Evolutionary conservation across 2,888 invertebrate species (phyloP), one percentile per base, ranked within the genome.

Genomic region (Rhamphomyia laevipes): DNA sequence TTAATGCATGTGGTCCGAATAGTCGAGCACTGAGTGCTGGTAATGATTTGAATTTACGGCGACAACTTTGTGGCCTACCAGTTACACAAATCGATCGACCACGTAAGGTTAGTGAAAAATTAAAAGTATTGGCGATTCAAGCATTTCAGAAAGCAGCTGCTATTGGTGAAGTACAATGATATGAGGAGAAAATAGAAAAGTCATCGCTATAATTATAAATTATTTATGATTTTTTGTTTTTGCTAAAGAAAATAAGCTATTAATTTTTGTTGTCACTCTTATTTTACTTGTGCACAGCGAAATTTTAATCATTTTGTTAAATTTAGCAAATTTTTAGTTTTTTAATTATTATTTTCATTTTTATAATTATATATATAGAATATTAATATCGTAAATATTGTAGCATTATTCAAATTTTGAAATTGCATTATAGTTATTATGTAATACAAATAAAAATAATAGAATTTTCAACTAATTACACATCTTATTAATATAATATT

Each of bases 21-120:
- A 81, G 86, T 27, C 75, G 86, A 15, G 90, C 88, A 0, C 67
- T 90, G 44, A 86, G 86, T 57, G 88, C 90, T 9, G 75, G 89
- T 16, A 75, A 84, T 46, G 91, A 91, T 65, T 71, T 90, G 50
- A 81, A 83, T 27, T 75, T 90, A 51, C 73, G 84, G 10, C 71
- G 84, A 31, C 81, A 81, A 61, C 66, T 88, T 43, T 84, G 84
- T 61, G 77, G 81, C 57, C 67, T 84, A 57, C 83, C 84, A 0
- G 72, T 79, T 2, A 76, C 77, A 6, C 83, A 84, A 58, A 70
- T 76, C 46, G 74, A 75, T 17, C 74, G 65, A 18, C 60, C 62
- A 3, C 61, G 62, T 5, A 61, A 63, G 7, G 62, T 64, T 15
- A 66, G 61, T 50, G 63, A 65, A 11, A 61, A 61, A 43, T 51